Base-by-base conservation (phyloP, 1,140 invertebrate species). In the Drosophila paulistorum region DNA sequence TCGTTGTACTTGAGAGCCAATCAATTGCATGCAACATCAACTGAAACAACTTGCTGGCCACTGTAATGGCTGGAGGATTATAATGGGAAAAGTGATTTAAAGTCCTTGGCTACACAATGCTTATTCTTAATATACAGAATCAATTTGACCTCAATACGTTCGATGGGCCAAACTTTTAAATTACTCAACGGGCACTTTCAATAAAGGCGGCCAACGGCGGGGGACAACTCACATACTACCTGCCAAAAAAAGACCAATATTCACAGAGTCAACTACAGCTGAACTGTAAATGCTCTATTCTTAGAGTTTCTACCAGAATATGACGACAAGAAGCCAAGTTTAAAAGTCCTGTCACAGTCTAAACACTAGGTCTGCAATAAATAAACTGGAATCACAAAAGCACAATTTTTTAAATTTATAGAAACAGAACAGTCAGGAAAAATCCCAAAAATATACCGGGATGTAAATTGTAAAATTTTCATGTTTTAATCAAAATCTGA, bases 131-230 rank as follows among this genome's bases (percentile, higher is more conserved):
- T 80, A 82, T 79, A 74, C 65, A 80, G 70, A 86, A 83, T 86
- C 83, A 86, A 87, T 86, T 86, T 77, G 83, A 83, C 79, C 76
- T 67, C 73, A 87, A 86, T 86, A 77, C 66, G 54, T 60, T 71
- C 58, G 39, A 71, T 48, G 71, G 74, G 74, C 51, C 75, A 79
- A 87, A 86, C 84, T 86, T 86, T 86, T 77, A 86, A 86, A 86
- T 86, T 86, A 86, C 83, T 87, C 83, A 74, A 69, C 79, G 79
- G 65, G 79, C 80, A 87, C 83, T 83, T 86, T 79, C 83, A 83
- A 89, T 89, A 86, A 87, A 80, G 69, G 76, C 64, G 67, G 7
- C 9, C n/a, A n/a, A 35, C 10, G 14, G 26, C 30, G 6, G 30
- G 55, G n/a, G 26, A 17, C n/a, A n/a, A 14, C 14, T 10, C 55